Evolutionary conservation across 2,113 vertebrate genomes (phyloP), one percentile per base, ranked within the genome.

Genomic region (Perca schrenkii): DNA sequence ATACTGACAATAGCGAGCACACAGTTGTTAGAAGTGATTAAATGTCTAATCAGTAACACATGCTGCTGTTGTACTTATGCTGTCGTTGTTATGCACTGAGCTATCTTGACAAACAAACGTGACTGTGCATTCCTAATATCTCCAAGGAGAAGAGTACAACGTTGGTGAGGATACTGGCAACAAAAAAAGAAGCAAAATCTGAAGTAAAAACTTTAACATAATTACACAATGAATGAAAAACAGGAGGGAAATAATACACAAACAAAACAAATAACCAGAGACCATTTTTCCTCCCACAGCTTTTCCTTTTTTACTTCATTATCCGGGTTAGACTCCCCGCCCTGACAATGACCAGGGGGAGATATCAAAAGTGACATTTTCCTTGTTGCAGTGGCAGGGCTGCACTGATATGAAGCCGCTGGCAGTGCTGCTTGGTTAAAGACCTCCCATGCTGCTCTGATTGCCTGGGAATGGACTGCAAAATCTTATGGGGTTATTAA

Each of bases 341-440:
- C 22, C 69, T 82, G 84, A 78, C 86, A 76, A 71, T 89, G 87
- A 89, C 89, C 89, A 74, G 65, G 63, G 87, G 90, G 79, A 89
- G 90, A 85, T 86, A 90, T 93, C 87, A 90, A 86, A 83, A 90
- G 89, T 91, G 91, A 89, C 91, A 91, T 89, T 88, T 89, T 73
- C 85, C 80, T 67, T 70, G 84, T 91, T 80, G 79, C 87, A 90
- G 82, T 84, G 80, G 81, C 87, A 65, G 78, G 40, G 67, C 85
- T 71, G 80, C 86, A 47, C 77, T 91, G 88, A 91, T 90, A 88
- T 86, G 84, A 86, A 83, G 78, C 86, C 71, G 67, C 82, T 50
- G 87, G 81, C 87, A 57, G 80, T 17, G 80, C 83, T 65, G 79
- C 83, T 73, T 80, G 70, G 60, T 88, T 81, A 89, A 81, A 81